These are phyloP conservation scores for Centropus bengalensis DNA, from an alignment of 2,113 vertebrate genomes.

Conservation along the genomic window DNA sequence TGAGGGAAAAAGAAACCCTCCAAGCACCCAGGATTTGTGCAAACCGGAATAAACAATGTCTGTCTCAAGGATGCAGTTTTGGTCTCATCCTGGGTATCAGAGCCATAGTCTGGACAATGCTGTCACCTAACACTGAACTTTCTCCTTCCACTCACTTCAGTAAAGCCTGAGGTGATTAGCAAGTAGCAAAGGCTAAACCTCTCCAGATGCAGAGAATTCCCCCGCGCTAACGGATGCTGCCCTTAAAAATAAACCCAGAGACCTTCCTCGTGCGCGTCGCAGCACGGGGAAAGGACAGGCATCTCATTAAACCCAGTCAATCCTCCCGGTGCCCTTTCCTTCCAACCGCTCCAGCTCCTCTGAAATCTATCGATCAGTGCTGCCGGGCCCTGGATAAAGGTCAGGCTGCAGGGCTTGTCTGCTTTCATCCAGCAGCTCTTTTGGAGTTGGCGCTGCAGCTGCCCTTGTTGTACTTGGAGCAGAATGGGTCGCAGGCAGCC, in stretches of 20 bases:
- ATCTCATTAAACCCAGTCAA: background rate
- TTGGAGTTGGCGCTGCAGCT: accelerated
- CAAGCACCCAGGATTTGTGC: too few relatives aligned
- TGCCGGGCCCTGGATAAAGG: background rate
- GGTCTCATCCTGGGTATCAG: too few relatives aligned
- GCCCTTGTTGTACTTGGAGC: background rate
- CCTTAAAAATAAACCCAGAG: background rate
- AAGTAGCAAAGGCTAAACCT: background rate
- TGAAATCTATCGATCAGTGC: background rate
- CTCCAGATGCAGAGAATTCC: background rate
- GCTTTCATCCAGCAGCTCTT: background rate
- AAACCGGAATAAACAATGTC: too few relatives aligned
- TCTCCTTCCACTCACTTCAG: background rate
- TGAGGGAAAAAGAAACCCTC: too few relatives aligned
- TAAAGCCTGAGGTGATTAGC: background rate
- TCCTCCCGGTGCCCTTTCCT: background rate
- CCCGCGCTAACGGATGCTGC: background rate
- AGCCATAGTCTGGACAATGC: background rate
- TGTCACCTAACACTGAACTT: background rate
- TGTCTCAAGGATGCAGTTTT: too few relatives aligned
- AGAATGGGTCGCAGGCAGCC: accelerated
- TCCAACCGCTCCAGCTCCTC: background rate
- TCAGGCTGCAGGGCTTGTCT: background rate
- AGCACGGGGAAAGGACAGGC: background rate
- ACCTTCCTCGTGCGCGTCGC: accelerated